These are phyloP conservation scores for Phthorimaea operculella DNA, from an alignment of 1,140 invertebrate genomes.

Conservation along the genomic window DNA sequence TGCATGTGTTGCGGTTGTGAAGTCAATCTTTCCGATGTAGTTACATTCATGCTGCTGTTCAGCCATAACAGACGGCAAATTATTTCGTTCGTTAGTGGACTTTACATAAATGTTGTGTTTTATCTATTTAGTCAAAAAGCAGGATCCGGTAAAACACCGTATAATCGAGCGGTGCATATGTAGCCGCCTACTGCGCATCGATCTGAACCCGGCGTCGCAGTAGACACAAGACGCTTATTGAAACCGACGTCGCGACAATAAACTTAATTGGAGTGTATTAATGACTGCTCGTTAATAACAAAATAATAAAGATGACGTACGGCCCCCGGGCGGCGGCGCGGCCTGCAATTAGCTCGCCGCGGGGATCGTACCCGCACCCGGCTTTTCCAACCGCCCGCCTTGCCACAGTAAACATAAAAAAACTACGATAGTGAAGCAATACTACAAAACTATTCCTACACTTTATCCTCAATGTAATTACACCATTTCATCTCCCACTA, in stretches of 20 bases:
- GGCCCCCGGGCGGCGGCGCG: conserved; percentile 32
- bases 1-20: too few relatives aligned
- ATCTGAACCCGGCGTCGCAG: conserved; percentile 43
- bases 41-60: too few relatives aligned
- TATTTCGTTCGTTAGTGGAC: too few relatives aligned
- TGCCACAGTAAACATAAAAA: conserved; percentile 5
- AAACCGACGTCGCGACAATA: conserved; percentile 56
- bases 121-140: too few relatives aligned
- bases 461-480: not conserved
- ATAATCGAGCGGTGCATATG: too few relatives aligned
- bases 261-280: conserved; percentile 64
- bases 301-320: conserved; percentile 57
- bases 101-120: too few relatives aligned
- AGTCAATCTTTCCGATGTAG: too few relatives aligned
- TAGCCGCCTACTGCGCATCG: too few relatives aligned
- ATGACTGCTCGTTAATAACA: conserved; percentile 59
- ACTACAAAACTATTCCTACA: not conserved
- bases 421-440: too few relatives aligned
- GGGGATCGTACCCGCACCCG: conserved; percentile 21
- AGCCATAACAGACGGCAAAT: too few relatives aligned
- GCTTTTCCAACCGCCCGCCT: conserved; percentile 3
- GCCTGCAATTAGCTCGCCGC: conserved; percentile 47
- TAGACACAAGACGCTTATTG: conserved; percentile 56
- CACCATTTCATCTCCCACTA: too few relatives aligned
- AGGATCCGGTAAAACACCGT: too few relatives aligned